phyloP scores from a whole-genome alignment of 30 jellyfish, hydroid and myxozoan genomes.

The Euphysa ruthae region DNA sequence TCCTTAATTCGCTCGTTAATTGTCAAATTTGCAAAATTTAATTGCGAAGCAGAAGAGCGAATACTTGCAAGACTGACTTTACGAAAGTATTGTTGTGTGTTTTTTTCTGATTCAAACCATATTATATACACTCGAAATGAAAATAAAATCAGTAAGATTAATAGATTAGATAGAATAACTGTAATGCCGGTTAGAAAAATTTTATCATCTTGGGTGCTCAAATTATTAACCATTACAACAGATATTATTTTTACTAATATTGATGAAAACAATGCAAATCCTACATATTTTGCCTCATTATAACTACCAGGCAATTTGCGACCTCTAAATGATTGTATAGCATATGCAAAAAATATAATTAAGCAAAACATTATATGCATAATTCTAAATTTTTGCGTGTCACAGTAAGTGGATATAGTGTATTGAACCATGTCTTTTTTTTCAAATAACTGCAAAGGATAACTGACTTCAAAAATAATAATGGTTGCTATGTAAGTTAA shows the following conservation, averaged over 20 bases:
- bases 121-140: background rate
- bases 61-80: background rate
- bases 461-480: background rate
- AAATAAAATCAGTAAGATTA: background rate
- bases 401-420: background rate
- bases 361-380: background rate
- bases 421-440: background rate
- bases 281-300: slow-evolving; percentile 14
- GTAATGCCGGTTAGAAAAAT: background rate
- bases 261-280: slow-evolving; percentile 20
- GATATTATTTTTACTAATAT: background rate
- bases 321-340: slow-evolving; percentile 26
- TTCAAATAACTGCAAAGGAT: background rate
- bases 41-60: too few species aligned
- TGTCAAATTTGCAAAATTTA: too few species aligned
- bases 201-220: too few species aligned
- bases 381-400: background rate
- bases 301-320: slow-evolving; percentile 9
- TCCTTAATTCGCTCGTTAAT: too few species aligned
- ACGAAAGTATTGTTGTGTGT: background rate
- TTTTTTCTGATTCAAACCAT: background rate
- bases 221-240: background rate
- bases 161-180: background rate
- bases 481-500: background rate
- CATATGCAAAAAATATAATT: slow-evolving; percentile 12